A percentile compares a stretch with the other conserved stretches of the same genome.
phyloP scores from a whole-genome alignment of 2,888 invertebrate species.

The Lasioglossum villosulum region DNA sequence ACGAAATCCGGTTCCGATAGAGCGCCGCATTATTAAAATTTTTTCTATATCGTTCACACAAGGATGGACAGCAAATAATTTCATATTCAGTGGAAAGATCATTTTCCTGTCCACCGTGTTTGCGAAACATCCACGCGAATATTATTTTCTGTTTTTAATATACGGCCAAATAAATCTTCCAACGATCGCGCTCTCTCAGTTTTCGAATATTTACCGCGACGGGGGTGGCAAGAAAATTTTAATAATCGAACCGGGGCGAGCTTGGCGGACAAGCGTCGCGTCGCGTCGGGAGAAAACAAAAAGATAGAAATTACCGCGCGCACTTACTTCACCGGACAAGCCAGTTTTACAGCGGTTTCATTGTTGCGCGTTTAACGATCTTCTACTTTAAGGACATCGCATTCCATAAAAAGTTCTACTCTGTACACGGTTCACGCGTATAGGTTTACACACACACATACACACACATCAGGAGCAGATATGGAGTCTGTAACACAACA shows the following conservation, averaged over 20 bases:
- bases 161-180: neutral
- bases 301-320: neutral
- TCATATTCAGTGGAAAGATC: neutral
- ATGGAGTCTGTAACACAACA: constrained; percentile 29
- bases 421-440: constrained; percentile 14
- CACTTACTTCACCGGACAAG: neutral
- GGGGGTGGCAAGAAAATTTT: neutral
- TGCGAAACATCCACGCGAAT: neutral
- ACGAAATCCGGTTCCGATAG: neutral
- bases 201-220: neutral
- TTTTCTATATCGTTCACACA: neutral
- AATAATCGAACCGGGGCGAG: neutral
- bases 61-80: neutral
- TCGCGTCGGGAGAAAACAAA: neutral
- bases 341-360: neutral
- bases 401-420: constrained; percentile 35
- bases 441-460: neutral
- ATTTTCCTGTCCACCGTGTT: neutral
- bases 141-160: neutral
- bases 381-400: constrained; percentile 19
- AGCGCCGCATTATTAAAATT: neutral
- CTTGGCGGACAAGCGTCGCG: neutral
- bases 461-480: neutral
- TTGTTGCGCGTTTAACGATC: constrained; percentile 21
- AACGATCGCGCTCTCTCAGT: neutral